A percentile compares a stretch with the other conserved stretches of the same genome.
Evolutionary conservation across 2,113 vertebrate genomes (phyloP).

Genomic region (Pantherophis guttatus): DNA sequence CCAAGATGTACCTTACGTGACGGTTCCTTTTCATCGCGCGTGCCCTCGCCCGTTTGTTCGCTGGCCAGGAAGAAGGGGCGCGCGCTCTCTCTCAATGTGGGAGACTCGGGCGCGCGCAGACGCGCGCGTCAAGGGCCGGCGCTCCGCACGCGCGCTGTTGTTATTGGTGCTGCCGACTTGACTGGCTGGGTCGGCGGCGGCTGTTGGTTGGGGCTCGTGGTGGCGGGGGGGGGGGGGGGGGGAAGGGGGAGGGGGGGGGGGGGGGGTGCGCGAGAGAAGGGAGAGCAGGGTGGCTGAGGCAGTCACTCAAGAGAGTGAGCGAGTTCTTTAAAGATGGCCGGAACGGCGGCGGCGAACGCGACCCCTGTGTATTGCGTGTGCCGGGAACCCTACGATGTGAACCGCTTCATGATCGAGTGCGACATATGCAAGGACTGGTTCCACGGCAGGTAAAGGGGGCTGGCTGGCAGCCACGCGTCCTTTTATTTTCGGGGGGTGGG

Average conservation of each 20-base stretch:
- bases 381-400: conserved; percentile 96
- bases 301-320: conserved; percentile 15
- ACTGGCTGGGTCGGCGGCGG: conserved; percentile 63
- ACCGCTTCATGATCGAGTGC: conserved; percentile 98
- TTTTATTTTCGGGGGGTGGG: not conserved
- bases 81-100: conserved; percentile 10
- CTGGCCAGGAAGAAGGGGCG: not conserved
- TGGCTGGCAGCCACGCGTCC: not conserved
- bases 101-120: conserved; percentile 7
- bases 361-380: conserved; percentile 93
- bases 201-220: conserved; percentile 71
- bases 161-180: conserved; percentile 44
- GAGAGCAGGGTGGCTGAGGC: conserved; percentile 42
- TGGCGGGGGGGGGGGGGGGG: conserved; percentile 32
- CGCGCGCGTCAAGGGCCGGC: conserved; percentile 58
- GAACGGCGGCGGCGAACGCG: conserved; percentile 68
- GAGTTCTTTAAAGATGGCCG: conserved; percentile 80
- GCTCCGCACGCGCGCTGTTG: conserved; percentile 59
- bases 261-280: conserved; percentile 64
- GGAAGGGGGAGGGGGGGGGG: not conserved
- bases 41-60: conserved; percentile 8
- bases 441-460: conserved; percentile 85
- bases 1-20: conserved; percentile 27
- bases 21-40: conserved; percentile 2
- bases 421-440: conserved; percentile 98